A percentile compares a stretch with the other conserved stretches of the same genome.
These are phyloP conservation scores for Netelia fuscicornis DNA, from an alignment of 2,888 invertebrate species.

Conservation along the genomic window DNA sequence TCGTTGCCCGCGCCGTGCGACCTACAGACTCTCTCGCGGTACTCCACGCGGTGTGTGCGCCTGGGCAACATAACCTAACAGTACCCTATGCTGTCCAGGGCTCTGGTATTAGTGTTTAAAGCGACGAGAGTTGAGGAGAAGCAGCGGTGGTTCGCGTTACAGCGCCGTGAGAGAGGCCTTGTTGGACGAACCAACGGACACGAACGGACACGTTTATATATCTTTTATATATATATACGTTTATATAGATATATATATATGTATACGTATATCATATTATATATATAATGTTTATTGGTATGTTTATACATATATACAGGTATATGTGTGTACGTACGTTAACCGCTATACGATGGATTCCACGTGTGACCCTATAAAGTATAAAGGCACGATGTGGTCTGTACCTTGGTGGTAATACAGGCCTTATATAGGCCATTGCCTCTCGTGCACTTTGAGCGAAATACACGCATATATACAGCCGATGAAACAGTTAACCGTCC, in stretches of 20 bases:
- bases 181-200: conserved; percentile 58
- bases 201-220: conserved; percentile 38
- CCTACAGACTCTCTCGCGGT: conserved; percentile 77
- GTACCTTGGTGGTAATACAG: conserved; percentile 43
- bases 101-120: conserved; percentile 61
- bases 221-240: conserved; percentile 14
- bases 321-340: conserved; percentile 68
- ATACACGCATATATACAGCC: conserved; percentile 4
- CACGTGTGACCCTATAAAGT: conserved; percentile 68
- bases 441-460: conserved; percentile 39
- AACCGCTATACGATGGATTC: conserved; percentile 67
- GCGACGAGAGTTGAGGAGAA: conserved; percentile 54
- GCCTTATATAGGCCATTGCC: conserved; percentile 66
- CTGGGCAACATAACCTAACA: conserved; percentile 78
- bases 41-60: conserved; percentile 49
- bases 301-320: neutral
- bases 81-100: conserved; percentile 73
- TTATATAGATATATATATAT: conserved; percentile 36
- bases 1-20: conserved; percentile 73
- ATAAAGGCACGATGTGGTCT: conserved; percentile 57
- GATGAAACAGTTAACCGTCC: conserved; percentile 43
- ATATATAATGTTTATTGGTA: neutral
- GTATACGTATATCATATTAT: conserved; percentile 10
- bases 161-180: conserved; percentile 52
- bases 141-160: conserved; percentile 59